These are phyloP conservation scores for Drosophila rellima DNA, from an alignment of 2,888 invertebrate genomes.

Conservation along the genomic window DNA sequence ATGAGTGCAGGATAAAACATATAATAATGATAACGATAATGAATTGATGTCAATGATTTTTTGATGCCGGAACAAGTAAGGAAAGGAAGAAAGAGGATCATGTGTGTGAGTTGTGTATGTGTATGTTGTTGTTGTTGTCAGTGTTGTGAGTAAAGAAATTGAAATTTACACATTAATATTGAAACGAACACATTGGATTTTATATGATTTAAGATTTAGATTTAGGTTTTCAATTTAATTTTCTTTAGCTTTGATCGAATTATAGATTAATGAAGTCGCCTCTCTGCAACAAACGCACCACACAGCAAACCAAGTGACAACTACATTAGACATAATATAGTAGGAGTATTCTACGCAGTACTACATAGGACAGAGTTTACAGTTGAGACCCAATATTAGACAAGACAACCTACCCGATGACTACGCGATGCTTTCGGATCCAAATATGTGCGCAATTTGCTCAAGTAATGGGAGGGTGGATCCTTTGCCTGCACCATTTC, in stretches of 20 bases:
- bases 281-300: conserved; percentile 53
- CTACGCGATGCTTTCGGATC: conserved; percentile 98
- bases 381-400: neutral
- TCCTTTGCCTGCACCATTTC: conserved; percentile 99
- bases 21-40: conserved; percentile 39
- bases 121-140: conserved; percentile 53
- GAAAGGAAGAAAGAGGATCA: conserved; percentile 21
- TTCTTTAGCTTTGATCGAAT: conserved; percentile 9
- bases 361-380: conserved; percentile 27
- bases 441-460: conserved; percentile 97
- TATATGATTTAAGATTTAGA: conserved; percentile 22
- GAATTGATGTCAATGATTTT: conserved; percentile 34
- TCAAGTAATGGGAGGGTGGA: conserved; percentile 98
- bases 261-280: conserved; percentile 27
- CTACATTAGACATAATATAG: conserved; percentile 13
- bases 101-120: conserved; percentile 45
- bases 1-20: conserved; percentile 29
- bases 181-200: conserved; percentile 59
- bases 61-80: conserved; percentile 13
- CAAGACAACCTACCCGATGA: conserved; percentile 91
- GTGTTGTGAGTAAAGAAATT: conserved; percentile 81
- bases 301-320: conserved; percentile 30
- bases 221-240: conserved; percentile 1
- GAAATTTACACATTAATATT: conserved; percentile 79
- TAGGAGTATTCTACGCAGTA: conserved; percentile 15